Percentiles rank a stretch among this genome's conserved stretches.
Evolutionary conservation across 2,113 vertebrate species (phyloP).

Genomic region (Mobula hypostoma): DNA sequence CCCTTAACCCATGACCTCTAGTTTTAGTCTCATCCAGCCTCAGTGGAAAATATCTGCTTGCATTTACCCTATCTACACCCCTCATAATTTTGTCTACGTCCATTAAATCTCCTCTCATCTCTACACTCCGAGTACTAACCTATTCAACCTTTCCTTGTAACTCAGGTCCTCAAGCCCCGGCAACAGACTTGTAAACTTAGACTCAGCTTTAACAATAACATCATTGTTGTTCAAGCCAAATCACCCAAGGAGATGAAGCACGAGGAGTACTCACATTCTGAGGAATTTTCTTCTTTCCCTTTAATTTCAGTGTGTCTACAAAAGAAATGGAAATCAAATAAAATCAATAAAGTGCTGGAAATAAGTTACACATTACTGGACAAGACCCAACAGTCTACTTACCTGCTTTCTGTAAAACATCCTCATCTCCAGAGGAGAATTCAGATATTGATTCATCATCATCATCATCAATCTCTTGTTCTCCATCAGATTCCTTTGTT

Average conservation of each 20-base stretch:
- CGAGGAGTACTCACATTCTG: slow-evolving; percentile 47
- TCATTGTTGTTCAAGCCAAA: background rate
- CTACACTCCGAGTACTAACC: too few relatives aligned
- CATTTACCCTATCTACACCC: too few relatives aligned
- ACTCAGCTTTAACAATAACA: background rate
- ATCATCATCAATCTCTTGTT: background rate
- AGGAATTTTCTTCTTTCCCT: slow-evolving; percentile 60
- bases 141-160: too few relatives aligned
- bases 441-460: slow-evolving; percentile 53
- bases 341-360: background rate
- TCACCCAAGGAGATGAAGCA: background rate
- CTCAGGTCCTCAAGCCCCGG: too few relatives aligned
- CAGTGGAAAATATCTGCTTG: too few relatives aligned
- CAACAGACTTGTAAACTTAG: background rate
- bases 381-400: background rate
- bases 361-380: background rate
- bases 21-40: too few relatives aligned
- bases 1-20: too few relatives aligned
- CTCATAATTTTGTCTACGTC: too few relatives aligned
- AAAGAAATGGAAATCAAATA: slow-evolving; percentile 10
- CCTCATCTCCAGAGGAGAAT: slow-evolving; percentile 72
- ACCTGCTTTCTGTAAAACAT: slow-evolving; percentile 82
- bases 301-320: slow-evolving; percentile 78
- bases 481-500: slow-evolving; percentile 36
- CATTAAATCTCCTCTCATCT: too few relatives aligned